Evolutionary conservation across 2,113 vertebrate species (phyloP).

Genomic region (Rhinoderma darwinii): DNA sequence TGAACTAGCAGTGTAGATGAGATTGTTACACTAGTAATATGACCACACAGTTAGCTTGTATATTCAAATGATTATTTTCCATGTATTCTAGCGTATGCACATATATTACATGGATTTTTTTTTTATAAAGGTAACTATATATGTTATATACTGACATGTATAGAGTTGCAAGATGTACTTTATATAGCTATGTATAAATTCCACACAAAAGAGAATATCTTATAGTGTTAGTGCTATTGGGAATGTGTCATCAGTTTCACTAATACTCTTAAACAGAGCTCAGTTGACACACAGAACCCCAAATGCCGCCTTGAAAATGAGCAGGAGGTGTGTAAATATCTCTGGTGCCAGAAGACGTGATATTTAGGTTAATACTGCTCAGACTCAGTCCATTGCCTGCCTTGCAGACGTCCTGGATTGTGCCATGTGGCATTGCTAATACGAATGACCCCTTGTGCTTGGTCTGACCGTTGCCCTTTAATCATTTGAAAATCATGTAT

Average conservation of each 20-base stretch:
- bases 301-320: constrained; percentile 44
- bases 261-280: constrained; percentile 34
- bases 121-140: neutral
- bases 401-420: constrained; percentile 52
- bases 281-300: constrained; percentile 46
- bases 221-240: neutral
- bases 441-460: constrained; percentile 59
- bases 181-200: neutral
- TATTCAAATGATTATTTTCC: neutral
- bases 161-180: neutral
- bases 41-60: neutral
- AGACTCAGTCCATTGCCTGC: constrained; percentile 44
- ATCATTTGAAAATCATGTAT: constrained; percentile 60
- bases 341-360: constrained; percentile 57
- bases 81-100: neutral
- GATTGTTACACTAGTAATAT: neutral
- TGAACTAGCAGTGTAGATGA: neutral
- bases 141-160: neutral
- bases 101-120: neutral
- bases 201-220: neutral
- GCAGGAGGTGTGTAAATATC: constrained; percentile 54
- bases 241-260: constrained; percentile 26
- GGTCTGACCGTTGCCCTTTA: constrained; percentile 58
- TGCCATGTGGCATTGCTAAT: constrained; percentile 59
- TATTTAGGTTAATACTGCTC: constrained; percentile 57